Evolutionary conservation across 2,113 vertebrate genomes (phyloP).

Genomic region (Rhinoderma darwinii): DNA sequence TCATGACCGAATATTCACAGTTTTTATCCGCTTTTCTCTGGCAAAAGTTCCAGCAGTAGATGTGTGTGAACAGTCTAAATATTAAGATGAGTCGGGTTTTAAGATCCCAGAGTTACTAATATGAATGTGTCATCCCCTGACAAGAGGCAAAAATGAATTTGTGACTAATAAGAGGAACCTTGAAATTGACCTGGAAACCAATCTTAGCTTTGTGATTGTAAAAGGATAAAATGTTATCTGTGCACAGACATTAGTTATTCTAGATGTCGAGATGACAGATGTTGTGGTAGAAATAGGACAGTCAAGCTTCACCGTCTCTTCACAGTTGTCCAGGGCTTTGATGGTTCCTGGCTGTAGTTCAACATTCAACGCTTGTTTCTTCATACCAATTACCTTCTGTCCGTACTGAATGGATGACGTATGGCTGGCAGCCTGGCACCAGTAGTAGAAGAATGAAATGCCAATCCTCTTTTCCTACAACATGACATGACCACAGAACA

Average conservation of each 20-base stretch:
- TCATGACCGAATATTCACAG: background rate
- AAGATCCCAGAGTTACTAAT: background rate
- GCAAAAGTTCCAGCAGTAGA: background rate
- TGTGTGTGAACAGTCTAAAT: background rate
- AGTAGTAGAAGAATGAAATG: background rate
- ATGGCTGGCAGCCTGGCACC: conserved; percentile 25
- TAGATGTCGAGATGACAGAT: conserved; percentile 37
- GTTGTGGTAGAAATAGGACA: conserved; percentile 45
- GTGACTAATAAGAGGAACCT: conserved; percentile 5
- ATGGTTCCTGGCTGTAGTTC: conserved; percentile 31
- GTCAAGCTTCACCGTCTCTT: background rate
- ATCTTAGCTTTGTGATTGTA: conserved; percentile 9
- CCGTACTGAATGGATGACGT: background rate
- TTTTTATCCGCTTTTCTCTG: background rate
- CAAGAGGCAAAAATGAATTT: background rate
- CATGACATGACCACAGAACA: background rate
- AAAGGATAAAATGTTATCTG: conserved; percentile 24
- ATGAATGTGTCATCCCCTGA: conserved; percentile 14
- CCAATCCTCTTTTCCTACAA: background rate
- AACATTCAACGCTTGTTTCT: background rate
- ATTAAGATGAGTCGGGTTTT: background rate
- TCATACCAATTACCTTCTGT: conserved; percentile 24
- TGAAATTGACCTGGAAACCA: conserved; percentile 17
- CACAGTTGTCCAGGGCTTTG: conserved; percentile 44
- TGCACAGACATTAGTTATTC: conserved; percentile 7